A percentile compares a stretch with the other conserved stretches of the same genome.
Conservation (phyloP, 2,797 vertebrate genomes). For the Cyclopterus lumpus region DNA sequence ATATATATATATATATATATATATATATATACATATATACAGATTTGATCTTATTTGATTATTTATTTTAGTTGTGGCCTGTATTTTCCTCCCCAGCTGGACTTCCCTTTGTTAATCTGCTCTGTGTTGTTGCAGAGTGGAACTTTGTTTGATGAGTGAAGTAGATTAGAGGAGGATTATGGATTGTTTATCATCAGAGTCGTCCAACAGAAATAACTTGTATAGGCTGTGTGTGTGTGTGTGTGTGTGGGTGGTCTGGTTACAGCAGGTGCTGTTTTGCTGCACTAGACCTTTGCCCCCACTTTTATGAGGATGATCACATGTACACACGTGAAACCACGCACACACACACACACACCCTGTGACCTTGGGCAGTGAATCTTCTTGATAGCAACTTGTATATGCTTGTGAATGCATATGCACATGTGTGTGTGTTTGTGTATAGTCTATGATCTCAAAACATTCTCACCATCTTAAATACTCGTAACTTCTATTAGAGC, state of each 20-base stretch:
- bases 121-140: neutral
- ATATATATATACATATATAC: neutral
- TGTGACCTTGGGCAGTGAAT: slow-evolving; percentile 28
- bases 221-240: slow-evolving; percentile 5
- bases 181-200: slow-evolving; percentile 36
- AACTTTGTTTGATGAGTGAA: slow-evolving; percentile 16
- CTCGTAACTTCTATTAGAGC: slow-evolving; percentile 22
- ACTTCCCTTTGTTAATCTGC: slow-evolving; percentile 1
- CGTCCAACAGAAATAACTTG: slow-evolving; percentile 36
- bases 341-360: slow-evolving; percentile 13
- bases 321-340: slow-evolving; percentile 12
- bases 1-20: too few relatives aligned
- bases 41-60: neutral
- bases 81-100: neutral
- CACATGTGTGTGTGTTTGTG: neutral
- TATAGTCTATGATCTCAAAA: slow-evolving; percentile 26
- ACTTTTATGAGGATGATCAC: slow-evolving; percentile 41
- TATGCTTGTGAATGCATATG: neutral
- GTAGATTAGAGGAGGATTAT: slow-evolving; percentile 34
- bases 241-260: slow-evolving; percentile 10
- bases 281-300: slow-evolving; percentile 49
- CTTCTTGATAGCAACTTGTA: slow-evolving; percentile 6
- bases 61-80: neutral
- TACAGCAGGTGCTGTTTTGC: slow-evolving; percentile 48
- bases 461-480: slow-evolving; percentile 40